Evolutionary conservation across 1,140 invertebrate genomes (phyloP), one percentile per base, ranked within the genome.

Genomic region (Scaptomyza hsui): DNA sequence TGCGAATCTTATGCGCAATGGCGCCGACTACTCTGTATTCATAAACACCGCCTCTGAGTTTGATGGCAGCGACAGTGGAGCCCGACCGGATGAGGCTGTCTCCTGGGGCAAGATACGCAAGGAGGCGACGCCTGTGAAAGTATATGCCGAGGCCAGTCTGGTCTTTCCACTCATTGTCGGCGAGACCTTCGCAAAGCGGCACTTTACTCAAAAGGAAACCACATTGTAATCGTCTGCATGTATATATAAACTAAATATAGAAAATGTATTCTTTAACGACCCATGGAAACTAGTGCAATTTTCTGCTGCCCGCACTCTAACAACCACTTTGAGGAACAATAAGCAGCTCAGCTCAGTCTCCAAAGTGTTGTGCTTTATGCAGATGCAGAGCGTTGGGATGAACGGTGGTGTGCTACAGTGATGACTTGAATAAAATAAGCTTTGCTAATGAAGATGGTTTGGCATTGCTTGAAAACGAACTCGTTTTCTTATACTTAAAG

Each of bases 31-130:
- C 93, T 94, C 97, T 1, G 98, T 99, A 5, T 99, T 96, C 92
- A 93, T 99, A 2, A 99, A 99, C 91, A 99, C 99, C n/a, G 96
- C 96, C 1, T 95, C 95, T 24, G 99, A 99, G 93, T 99, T 96
- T 94, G 99, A 99, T 94, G 99, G 99, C 0, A 99, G 98, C 92
- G 99, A 99, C 92, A 97, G 98, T 71, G 99, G 99, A 7, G 99
- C 99, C 0, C 93, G 96, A 47, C 98, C 99, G 2, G 99, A 99
- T 93, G 99, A 99, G 93, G 99, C 99, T 0, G 94, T 99, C 10
- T 99, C 98, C 3, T 99, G 99, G 99, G 99, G 99, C 0, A 99
- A 99, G 93, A 99, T 99, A 63, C 95, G 95, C 88, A 95, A 94
- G 80, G 95, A 96, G 83, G 97, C 98, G 0, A 94, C 93, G 45